These are phyloP conservation scores for Agrypnus murinus DNA, from an alignment of 2,888 invertebrate genomes.

Conservation along the genomic window DNA sequence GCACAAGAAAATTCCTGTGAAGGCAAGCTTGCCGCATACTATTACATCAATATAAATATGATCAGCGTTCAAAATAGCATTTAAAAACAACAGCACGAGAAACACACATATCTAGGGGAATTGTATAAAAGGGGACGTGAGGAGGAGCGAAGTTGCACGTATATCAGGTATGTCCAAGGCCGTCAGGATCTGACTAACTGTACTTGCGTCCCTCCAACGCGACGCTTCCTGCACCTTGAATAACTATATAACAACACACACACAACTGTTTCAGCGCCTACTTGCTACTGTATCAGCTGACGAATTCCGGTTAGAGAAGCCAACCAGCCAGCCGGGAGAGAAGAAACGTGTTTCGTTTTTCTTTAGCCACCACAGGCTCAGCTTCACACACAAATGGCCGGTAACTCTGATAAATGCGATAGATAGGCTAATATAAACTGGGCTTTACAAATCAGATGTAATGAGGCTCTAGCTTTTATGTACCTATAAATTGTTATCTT, in stretches of 20 bases:
- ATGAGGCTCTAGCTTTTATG: constrained; percentile 21
- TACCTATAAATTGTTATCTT: background rate
- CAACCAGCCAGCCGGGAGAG: too few relatives aligned
- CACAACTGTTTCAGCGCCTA: constrained; percentile 44
- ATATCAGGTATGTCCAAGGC: constrained; percentile 48
- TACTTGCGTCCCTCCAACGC: constrained; percentile 48
- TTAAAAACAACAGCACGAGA: constrained; percentile 7
- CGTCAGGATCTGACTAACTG: constrained; percentile 50
- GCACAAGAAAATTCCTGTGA: constrained; percentile 33
- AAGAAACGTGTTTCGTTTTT: constrained; percentile 31
- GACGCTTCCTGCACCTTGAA: constrained; percentile 50
- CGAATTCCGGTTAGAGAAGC: constrained; percentile 40
- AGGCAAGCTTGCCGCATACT: constrained; percentile 22
- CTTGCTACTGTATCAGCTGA: constrained; percentile 42
- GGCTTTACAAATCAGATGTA: constrained; percentile 23
- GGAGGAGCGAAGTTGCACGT: constrained; percentile 27
- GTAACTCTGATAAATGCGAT: constrained; percentile 24
- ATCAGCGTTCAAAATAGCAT: constrained; percentile 23
- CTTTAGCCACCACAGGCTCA: too few relatives aligned
- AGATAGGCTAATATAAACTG: constrained; percentile 32
- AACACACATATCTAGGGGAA: constrained; percentile 6
- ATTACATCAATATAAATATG: too few relatives aligned
- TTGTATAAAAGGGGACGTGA: constrained; percentile 30
- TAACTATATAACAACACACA: constrained; percentile 45
- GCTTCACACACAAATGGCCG: constrained; percentile 23